phyloP scores from a whole-genome alignment of 2,113 vertebrate genomes.

The Chionodraco myersi region DNA sequence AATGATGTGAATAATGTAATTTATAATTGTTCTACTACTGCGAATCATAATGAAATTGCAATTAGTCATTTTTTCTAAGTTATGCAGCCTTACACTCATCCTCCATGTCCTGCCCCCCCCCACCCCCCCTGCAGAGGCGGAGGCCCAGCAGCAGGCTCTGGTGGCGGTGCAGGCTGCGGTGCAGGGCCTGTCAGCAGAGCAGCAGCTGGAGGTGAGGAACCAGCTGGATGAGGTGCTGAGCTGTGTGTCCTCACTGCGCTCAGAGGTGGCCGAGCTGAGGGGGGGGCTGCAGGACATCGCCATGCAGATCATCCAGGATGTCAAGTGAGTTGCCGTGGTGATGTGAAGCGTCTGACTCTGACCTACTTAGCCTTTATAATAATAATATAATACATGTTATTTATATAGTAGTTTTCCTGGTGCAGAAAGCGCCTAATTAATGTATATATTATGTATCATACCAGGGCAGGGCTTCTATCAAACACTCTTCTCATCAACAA shows the following conservation, averaged over 20 bases:
- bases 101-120: neutral
- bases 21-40: too few relatives aligned
- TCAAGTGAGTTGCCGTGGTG: slow-evolving; percentile 84
- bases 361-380: neutral
- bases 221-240: slow-evolving; percentile 89
- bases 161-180: slow-evolving; percentile 65
- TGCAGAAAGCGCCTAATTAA: too few relatives aligned
- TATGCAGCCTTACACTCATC: neutral
- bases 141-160: slow-evolving; percentile 60
- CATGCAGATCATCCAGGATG: slow-evolving; percentile 87
- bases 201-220: slow-evolving; percentile 87
- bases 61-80: neutral
- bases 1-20: too few relatives aligned
- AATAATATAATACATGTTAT: too few relatives aligned
- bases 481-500: neutral
- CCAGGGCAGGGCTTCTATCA: too few relatives aligned
- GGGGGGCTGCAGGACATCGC: slow-evolving; percentile 87
- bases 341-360: neutral
- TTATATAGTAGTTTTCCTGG: too few relatives aligned
- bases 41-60: too few relatives aligned
- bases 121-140: slow-evolving; percentile 38
- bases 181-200: slow-evolving; percentile 69
- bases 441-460: too few relatives aligned
- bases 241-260: slow-evolving; percentile 84
- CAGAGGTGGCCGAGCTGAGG: slow-evolving; percentile 90